A percentile compares a stretch with the other conserved stretches of the same genome.
These are phyloP conservation scores for Platycnemis pennipes DNA, from an alignment of 2,888 invertebrate species.

Conservation along the genomic window DNA sequence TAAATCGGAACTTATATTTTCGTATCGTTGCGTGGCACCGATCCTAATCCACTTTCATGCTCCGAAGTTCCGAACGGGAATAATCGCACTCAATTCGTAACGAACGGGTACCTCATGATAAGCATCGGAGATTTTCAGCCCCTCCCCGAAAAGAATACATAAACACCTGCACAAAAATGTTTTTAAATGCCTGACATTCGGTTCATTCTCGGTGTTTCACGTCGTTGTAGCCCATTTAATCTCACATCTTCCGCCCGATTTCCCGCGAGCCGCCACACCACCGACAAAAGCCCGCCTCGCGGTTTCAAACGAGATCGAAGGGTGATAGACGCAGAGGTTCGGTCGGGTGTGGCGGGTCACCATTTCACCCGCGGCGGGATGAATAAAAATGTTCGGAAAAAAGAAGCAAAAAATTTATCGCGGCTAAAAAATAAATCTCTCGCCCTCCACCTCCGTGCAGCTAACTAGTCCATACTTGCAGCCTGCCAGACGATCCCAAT, in stretches of 20 bases:
- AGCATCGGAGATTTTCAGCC: neutral
- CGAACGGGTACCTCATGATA: neutral
- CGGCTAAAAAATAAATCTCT: neutral
- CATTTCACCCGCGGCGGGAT: neutral
- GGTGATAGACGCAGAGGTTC: neutral
- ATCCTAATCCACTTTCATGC: conserved; percentile 12
- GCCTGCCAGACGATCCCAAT: neutral
- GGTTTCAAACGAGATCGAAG: neutral
- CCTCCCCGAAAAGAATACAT: neutral
- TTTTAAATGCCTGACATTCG: conserved; percentile 45
- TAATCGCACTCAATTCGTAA: neutral
- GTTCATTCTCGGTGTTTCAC: conserved; percentile 30
- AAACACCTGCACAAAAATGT: conserved; percentile 5
- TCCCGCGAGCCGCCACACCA: conserved; percentile 10
- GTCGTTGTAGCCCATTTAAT: conserved; percentile 39
- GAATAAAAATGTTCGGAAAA: neutral
- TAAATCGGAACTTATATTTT: neutral
- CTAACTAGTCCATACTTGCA: neutral
- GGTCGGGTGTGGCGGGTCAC: neutral
- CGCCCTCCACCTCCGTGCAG: neutral
- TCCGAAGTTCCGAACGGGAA: neutral
- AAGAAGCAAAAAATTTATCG: neutral
- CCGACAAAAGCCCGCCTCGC: neutral
- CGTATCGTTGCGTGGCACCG: neutral
- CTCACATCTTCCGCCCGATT: conserved; percentile 33